Evolutionary conservation across 1,140 invertebrate species (phyloP).

Genomic region (Solenopsis fugax): DNA sequence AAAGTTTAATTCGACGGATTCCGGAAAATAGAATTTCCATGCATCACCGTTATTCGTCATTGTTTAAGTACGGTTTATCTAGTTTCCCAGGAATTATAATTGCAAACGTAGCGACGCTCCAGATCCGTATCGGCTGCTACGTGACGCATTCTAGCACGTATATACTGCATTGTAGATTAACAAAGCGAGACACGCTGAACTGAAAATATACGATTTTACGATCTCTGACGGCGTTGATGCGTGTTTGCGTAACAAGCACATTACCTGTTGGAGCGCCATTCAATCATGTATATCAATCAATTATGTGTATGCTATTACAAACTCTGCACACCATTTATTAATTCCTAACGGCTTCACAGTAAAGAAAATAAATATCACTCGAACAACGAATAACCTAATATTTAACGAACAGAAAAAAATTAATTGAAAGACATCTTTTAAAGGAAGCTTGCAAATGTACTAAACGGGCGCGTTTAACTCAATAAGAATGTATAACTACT

Average conservation of each 20-base stretch:
- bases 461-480: neutral
- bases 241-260: neutral
- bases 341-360: neutral
- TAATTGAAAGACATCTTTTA: neutral
- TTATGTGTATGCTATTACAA: neutral
- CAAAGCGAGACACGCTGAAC: neutral
- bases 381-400: neutral
- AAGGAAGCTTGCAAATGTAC: neutral
- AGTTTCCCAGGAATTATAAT: slow-evolving; percentile 33
- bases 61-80: slow-evolving; percentile 34
- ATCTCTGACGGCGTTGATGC: neutral
- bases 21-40: slow-evolving; percentile 20
- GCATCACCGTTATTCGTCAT: slow-evolving; percentile 11
- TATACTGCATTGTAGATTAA: neutral
- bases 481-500: neutral
- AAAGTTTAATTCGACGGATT: slow-evolving; percentile 37
- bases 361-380: neutral
- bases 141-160: neutral
- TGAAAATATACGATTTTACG: slow-evolving; percentile 32
- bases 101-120: slow-evolving; percentile 18
- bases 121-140: slow-evolving; percentile 18
- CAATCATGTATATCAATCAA: slow-evolving; percentile 13
- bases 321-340: slow-evolving; percentile 2
- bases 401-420: neutral
- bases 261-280: neutral